Base-by-base conservation (phyloP, 2,113 vertebrate genomes). In the Dasyurus viverrinus region DNA sequence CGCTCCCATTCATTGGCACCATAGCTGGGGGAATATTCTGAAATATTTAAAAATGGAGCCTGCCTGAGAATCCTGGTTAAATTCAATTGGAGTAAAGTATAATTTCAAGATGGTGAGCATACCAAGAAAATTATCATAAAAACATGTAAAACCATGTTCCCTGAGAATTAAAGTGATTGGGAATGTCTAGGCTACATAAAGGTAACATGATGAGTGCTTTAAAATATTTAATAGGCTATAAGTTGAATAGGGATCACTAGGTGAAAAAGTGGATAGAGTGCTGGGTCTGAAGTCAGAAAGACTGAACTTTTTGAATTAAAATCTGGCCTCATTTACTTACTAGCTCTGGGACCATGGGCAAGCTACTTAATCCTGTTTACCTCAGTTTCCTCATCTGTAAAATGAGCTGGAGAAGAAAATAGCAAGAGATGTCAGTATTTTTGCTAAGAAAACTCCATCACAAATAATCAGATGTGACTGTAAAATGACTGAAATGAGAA, bases 11-110 rank as follows among this genome's bases (percentile, higher is more conserved):
- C 68, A 57, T 3, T 60, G 57, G 53, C 2, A 93, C 42, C 36
- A 93, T 47, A 60, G 76, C 94, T 93, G 92, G 19, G 19, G 68
- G 68, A 84, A 84, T 84, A 42, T 84, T 42, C n/a, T 42, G 36
- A 42, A 42, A 84, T 16, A 23, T 42, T 42, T 42, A 42, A 23
- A 84, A 84, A 42, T 42, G 22, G 68, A 42, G 7, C 16, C 19
- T 23, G 36, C n/a, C n/a, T 84, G 68, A 84, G 68, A 84, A 19
- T 84, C 68, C n/a, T 42, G 22, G 6, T 22, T 22, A 84, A 84
- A 84, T 42, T 5, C 68, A 42, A 2, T 23, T 84, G 68, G 68
- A 84, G 19, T 42, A n/a, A 42, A 42, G 0, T 22, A 42, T 84
- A 84, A 84, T 2, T 84, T 84, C 36, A 84, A 84, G n/a, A 84